Evolutionary conservation across 1,140 invertebrate species (phyloP).

Genomic region (Formica selysi): DNA sequence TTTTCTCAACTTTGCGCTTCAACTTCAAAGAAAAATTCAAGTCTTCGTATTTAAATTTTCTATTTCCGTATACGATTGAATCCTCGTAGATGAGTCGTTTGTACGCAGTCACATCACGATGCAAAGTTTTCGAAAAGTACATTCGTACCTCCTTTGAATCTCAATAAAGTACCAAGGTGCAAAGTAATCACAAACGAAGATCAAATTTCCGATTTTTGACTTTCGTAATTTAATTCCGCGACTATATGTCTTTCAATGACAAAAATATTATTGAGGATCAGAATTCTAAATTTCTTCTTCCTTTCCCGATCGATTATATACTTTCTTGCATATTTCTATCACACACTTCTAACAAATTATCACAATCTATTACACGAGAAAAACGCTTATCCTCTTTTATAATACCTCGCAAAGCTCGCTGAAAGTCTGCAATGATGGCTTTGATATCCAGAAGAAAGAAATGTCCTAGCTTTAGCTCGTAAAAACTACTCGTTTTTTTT

Average conservation of each 20-base stretch:
- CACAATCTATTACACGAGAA: background rate
- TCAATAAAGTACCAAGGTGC: conserved; percentile 40
- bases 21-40: background rate
- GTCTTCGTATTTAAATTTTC: conserved; percentile 24
- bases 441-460: background rate
- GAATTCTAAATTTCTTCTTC: background rate
- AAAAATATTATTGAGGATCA: conserved; percentile 3
- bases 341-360: background rate
- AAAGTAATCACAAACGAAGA: conserved; percentile 16
- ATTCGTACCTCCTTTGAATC: conserved; percentile 44
- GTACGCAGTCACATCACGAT: conserved; percentile 40
- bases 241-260: conserved; percentile 13
- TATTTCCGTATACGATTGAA: background rate
- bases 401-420: background rate
- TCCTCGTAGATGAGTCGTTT: conserved; percentile 33
- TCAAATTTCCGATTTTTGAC: conserved; percentile 16
- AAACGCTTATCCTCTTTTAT: background rate
- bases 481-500: background rate
- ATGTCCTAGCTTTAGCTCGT: background rate
- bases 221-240: conserved; percentile 35
- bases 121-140: conserved; percentile 47
- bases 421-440: conserved; percentile 1
- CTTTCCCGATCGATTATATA: too few relatives aligned
- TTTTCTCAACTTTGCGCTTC: background rate
- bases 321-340: too few relatives aligned